A percentile compares a stretch with the other conserved stretches of the same genome.
Evolutionary conservation across 2,113 vertebrate genomes (phyloP).

Genomic region (Sminthopsis crassicaudata): DNA sequence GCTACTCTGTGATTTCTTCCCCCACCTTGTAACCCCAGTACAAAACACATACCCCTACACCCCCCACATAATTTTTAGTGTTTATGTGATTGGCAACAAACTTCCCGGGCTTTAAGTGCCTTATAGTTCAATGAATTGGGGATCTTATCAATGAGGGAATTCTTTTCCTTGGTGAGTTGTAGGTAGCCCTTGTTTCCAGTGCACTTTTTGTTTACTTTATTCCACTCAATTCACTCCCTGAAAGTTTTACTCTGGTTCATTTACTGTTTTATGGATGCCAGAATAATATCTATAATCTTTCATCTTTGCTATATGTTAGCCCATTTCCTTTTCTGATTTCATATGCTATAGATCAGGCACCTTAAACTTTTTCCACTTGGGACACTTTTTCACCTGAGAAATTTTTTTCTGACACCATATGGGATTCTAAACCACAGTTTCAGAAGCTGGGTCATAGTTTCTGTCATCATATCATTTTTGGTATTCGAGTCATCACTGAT

Average conservation of each 20-base stretch:
- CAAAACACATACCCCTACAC: not conserved
- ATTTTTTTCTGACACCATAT: too few relatives aligned
- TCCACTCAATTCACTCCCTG: not conserved
- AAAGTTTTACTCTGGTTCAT: not conserved
- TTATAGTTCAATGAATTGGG: not conserved
- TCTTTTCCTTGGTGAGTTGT: not conserved
- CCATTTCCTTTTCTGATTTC: not conserved
- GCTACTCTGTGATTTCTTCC: not conserved
- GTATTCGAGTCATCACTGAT: not conserved
- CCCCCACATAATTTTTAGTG: not conserved
- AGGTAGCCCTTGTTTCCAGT: not conserved
- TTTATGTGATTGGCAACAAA: not conserved
- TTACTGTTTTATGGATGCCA: not conserved
- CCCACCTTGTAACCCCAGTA: too few relatives aligned
- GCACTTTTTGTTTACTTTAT: not conserved
- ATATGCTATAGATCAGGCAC: not conserved
- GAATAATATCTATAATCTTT: not conserved
- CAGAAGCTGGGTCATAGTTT: too few relatives aligned
- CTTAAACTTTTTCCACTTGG: too few relatives aligned
- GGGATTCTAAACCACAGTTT: too few relatives aligned
- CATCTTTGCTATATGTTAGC: not conserved
- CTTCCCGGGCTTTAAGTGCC: not conserved
- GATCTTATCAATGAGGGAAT: not conserved
- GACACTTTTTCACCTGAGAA: too few relatives aligned
- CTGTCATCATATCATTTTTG: not conserved